Percentiles rank a stretch among this genome's conserved stretches.
phyloP scores from a whole-genome alignment of 2,797 vertebrate genomes.

The Choloepus didactylus region DNA sequence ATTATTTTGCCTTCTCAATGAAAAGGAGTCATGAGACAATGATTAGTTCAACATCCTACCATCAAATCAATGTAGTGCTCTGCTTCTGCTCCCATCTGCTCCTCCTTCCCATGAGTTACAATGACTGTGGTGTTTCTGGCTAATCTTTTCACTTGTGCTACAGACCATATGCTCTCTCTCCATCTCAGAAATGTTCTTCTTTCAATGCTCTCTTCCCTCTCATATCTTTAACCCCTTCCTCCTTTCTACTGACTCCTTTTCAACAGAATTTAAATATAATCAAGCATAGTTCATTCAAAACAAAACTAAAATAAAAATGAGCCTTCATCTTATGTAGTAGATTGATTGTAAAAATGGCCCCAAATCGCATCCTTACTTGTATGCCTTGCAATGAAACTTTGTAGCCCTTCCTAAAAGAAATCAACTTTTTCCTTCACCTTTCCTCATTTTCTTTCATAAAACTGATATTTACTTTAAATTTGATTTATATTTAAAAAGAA shows the following conservation, averaged over 20 bases:
- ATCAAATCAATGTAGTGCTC: background rate
- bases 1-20: background rate
- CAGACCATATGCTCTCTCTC: background rate
- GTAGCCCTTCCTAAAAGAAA: background rate
- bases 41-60: background rate
- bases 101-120: background rate
- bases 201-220: background rate
- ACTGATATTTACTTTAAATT: background rate
- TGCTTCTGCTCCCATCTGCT: background rate
- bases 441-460: constrained; percentile 2
- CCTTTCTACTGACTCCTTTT: background rate
- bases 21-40: background rate
- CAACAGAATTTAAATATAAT: background rate
- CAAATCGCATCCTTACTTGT: background rate
- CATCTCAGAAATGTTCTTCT: background rate
- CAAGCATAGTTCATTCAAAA: background rate
- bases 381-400: background rate
- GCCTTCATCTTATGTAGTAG: background rate
- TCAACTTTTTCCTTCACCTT: background rate
- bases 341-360: background rate
- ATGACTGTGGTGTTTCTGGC: background rate
- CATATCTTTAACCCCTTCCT: background rate
- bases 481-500: background rate
- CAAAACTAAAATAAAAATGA: background rate
- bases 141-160: background rate